Evolutionary conservation across 2,113 vertebrate species (phyloP).

Genomic region (Galeopterus variegatus): DNA sequence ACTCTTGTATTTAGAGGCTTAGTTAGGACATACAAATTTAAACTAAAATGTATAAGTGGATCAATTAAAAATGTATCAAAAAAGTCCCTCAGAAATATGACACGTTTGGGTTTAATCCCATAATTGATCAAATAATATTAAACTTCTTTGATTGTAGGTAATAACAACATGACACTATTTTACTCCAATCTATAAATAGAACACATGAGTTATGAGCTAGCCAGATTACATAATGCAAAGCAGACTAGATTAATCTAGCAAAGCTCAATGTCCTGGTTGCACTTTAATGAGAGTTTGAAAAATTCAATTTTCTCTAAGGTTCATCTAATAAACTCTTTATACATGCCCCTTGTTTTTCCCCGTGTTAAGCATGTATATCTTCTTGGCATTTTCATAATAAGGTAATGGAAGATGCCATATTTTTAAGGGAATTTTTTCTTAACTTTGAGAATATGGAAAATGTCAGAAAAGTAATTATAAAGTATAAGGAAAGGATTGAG

Average conservation of each 20-base stretch:
- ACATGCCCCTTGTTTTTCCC: neutral
- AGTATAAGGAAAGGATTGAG: slow-evolving; percentile 15
- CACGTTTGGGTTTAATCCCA: neutral
- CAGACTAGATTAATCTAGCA: neutral
- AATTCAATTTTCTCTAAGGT: neutral
- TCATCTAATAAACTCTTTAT: slow-evolving; percentile 48
- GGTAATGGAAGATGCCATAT: slow-evolving; percentile 16
- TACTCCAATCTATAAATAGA: neutral
- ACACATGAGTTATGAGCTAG: neutral
- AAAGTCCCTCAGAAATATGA: slow-evolving; percentile 27
- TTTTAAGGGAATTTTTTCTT: slow-evolving; percentile 69
- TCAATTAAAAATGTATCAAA: neutral
- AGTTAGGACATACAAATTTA: neutral
- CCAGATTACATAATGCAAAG: neutral
- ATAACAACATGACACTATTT: neutral
- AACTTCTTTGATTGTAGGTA: neutral
- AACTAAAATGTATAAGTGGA: slow-evolving; percentile 49
- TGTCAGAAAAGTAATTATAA: slow-evolving; percentile 71
- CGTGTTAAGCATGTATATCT: slow-evolving; percentile 10
- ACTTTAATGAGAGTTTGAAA: neutral
- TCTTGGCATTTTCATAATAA: slow-evolving; percentile 78
- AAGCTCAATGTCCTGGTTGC: neutral
- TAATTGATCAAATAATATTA: neutral
- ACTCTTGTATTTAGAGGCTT: slow-evolving; percentile 44
- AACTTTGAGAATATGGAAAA: slow-evolving; percentile 69